A percentile compares a stretch with the other conserved stretches of the same genome.
phyloP scores from a whole-genome alignment of 2,797 vertebrate genomes.

The Sebastes minor region DNA sequence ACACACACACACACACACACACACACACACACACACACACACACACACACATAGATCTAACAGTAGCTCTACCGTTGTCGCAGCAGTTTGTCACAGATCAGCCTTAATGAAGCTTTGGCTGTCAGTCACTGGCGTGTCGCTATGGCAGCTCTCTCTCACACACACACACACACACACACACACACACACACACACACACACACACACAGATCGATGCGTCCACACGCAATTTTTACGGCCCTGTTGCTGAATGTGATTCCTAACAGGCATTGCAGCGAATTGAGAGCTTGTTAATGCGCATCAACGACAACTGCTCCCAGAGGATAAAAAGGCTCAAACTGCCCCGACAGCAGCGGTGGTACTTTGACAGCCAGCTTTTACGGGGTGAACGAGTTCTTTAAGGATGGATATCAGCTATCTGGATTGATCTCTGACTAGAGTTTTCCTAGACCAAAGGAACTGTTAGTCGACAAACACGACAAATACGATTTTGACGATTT shows the following conservation, averaged over 20 bases:
- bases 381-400: neutral
- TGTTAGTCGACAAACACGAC: neutral
- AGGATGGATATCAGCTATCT: neutral
- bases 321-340: slow-evolving; percentile 16
- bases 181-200: neutral
- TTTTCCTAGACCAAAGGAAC: too few species aligned
- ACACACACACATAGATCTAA: neutral
- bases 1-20: too few species aligned
- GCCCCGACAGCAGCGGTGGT: neutral
- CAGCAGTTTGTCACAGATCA: slow-evolving; percentile 11
- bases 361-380: slow-evolving; percentile 1
- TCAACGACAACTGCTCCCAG: neutral
- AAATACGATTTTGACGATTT: too few species aligned
- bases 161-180: neutral
- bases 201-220: neutral
- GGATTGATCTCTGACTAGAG: neutral
- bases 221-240: neutral
- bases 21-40: neutral
- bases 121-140: neutral
- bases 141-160: neutral
- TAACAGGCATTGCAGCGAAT: slow-evolving; percentile 23
- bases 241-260: slow-evolving; percentile 10
- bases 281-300: slow-evolving; percentile 36
- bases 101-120: slow-evolving; percentile 18
- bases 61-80: neutral